Evolutionary conservation across 2,797 vertebrate species (phyloP).

Genomic region (Synaphobranchus kaupii): DNA sequence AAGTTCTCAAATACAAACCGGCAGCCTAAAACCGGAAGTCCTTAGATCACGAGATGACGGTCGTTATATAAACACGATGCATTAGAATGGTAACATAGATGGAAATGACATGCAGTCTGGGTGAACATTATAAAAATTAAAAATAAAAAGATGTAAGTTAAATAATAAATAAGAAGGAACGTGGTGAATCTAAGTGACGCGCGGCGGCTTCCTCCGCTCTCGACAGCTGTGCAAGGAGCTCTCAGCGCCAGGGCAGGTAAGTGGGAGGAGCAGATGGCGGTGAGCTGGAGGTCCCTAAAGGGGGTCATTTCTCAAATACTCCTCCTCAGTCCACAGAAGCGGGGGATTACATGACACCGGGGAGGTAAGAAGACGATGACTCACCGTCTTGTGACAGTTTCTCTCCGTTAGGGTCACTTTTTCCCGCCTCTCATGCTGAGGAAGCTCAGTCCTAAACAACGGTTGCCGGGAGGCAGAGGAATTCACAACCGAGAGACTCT

Average conservation of each 20-base stretch:
- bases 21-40: neutral
- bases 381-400: conserved; percentile 25
- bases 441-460: neutral
- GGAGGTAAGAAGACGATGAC: conserved; percentile 28
- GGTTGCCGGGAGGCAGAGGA: neutral
- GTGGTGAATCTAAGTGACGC: neutral
- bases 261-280: conserved; percentile 7
- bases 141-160: neutral
- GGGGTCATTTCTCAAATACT: conserved; percentile 10
- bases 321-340: neutral
- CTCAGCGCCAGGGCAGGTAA: neutral
- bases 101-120: neutral
- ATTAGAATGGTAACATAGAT: neutral
- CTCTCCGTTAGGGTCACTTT: conserved; percentile 14
- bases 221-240: neutral
- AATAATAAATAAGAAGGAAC: neutral
- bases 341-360: conserved; percentile 20
- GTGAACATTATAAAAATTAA: neutral
- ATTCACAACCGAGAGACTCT: neutral
- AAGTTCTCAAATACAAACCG: neutral
- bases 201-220: neutral
- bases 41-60: neutral
- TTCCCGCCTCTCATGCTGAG: conserved; percentile 17
- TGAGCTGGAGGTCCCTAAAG: neutral
- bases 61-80: neutral